phyloP scores from a whole-genome alignment of 2,888 invertebrate species.

The Achlya flavicornis region DNA sequence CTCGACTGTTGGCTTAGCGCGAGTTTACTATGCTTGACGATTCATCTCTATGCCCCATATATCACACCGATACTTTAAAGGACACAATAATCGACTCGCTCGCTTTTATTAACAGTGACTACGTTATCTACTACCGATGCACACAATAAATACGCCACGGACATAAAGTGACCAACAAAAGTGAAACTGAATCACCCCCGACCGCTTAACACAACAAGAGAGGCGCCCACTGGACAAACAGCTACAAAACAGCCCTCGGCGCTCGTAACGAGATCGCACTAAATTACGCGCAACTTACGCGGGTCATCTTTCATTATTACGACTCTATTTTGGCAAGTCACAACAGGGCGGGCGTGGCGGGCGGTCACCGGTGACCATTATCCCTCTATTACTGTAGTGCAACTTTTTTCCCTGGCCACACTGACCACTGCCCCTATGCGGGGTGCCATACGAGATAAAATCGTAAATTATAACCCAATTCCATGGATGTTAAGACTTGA shows the following conservation, averaged over 20 bases:
- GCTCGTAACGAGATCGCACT: conserved; percentile 70
- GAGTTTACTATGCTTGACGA: conserved; percentile 51
- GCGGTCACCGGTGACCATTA: conserved; percentile 70
- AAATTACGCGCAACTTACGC: conserved; percentile 77
- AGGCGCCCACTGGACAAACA: conserved; percentile 66
- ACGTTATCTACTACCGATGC: conserved; percentile 57
- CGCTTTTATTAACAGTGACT: conserved; percentile 57
- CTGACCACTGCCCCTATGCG: conserved; percentile 80
- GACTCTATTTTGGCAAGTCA: conserved; percentile 82
- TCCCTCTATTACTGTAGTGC: conserved; percentile 61
- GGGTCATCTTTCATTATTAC: conserved; percentile 80
- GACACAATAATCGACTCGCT: conserved; percentile 48
- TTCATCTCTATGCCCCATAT: conserved; percentile 45
- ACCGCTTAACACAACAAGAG: conserved; percentile 55
- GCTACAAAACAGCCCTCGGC: conserved; percentile 54
- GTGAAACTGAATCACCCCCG: conserved; percentile 73
- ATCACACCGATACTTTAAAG: conserved; percentile 43
- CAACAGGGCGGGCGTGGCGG: conserved; percentile 75
- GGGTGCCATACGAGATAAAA: conserved; percentile 78
- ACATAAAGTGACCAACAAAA: conserved; percentile 75
- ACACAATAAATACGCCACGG: conserved; percentile 63
- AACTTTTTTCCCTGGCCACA: conserved; percentile 70
- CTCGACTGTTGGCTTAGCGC: conserved; percentile 65
- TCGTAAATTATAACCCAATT: conserved; percentile 84
- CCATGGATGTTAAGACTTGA: conserved; percentile 80